Percentiles rank a stretch among this genome's conserved stretches.
phyloP scores from a whole-genome alignment of 2,797 vertebrate genomes.

The Micrastur ruficollis region DNA sequence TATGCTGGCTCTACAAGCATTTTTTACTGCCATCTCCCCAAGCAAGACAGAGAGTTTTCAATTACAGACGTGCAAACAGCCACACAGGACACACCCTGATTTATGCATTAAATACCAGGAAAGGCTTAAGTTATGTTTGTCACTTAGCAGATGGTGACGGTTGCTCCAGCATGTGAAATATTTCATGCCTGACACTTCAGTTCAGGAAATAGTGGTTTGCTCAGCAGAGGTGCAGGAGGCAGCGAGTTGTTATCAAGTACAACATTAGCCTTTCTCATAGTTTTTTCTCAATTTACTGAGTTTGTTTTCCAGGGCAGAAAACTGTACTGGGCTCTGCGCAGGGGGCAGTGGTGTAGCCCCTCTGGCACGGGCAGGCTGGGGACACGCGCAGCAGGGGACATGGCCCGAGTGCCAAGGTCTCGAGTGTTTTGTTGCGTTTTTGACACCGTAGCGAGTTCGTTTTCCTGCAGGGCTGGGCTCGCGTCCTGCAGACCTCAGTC shows the following conservation, averaged over 20 bases:
- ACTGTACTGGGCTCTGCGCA: background rate
- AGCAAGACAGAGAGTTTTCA: background rate
- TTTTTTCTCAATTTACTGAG: background rate
- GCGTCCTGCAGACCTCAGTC: background rate
- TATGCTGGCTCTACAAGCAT: fast-evolving
- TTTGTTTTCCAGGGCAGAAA: background rate
- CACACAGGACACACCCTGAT: background rate
- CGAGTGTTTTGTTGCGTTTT: background rate
- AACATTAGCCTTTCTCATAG: background rate
- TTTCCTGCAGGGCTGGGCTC: slow-evolving; percentile 14
- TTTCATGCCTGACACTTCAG: slow-evolving; percentile 38
- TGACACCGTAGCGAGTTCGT: background rate
- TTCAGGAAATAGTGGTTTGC: slow-evolving; percentile 66
- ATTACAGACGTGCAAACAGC: background rate
- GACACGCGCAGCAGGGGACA: fast-evolving
- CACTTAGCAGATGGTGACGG: slow-evolving; percentile 4
- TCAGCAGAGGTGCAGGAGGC: slow-evolving; percentile 32
- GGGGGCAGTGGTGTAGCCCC: background rate
- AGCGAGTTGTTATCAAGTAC: background rate
- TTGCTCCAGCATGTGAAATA: slow-evolving; percentile 38
- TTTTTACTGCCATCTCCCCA: background rate
- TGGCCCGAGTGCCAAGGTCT: background rate
- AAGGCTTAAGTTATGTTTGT: slow-evolving; percentile 39
- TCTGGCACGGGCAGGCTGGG: fast-evolving
- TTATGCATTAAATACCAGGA: slow-evolving; percentile 21